These are phyloP conservation scores for Pterophyllum scalare DNA, from an alignment of 2,113 vertebrate genomes.

Conservation along the genomic window DNA sequence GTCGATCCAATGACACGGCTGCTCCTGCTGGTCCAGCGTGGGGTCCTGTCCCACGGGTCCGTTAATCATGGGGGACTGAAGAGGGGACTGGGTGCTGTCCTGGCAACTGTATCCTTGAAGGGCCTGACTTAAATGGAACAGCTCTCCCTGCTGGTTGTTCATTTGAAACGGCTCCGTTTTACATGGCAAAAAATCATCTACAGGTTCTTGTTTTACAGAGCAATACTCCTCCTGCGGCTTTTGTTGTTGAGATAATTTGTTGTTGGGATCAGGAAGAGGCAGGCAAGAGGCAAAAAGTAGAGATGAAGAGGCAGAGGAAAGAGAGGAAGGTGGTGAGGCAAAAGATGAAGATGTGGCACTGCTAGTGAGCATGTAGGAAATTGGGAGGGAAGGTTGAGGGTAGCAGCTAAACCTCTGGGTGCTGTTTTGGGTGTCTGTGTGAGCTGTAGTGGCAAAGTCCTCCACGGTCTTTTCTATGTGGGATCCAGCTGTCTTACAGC, in stretches of 20 bases:
- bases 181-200: constrained; percentile 83
- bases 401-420: constrained; percentile 75
- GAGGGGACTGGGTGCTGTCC: constrained; percentile 28
- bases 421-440: constrained; percentile 75
- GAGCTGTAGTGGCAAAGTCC: constrained; percentile 75
- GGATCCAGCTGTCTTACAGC: constrained; percentile 84
- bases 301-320: constrained; percentile 73
- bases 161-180: constrained; percentile 82
- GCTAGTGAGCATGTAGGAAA: constrained; percentile 47
- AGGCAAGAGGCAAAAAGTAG: constrained; percentile 58
- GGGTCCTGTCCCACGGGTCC: constrained; percentile 65
- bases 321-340: constrained; percentile 72
- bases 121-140: constrained; percentile 58
- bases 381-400: constrained; percentile 52
- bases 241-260: constrained; percentile 67
- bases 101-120: constrained; percentile 23
- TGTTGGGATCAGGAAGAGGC: constrained; percentile 31
- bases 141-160: constrained; percentile 74
- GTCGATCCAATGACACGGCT: constrained; percentile 92
- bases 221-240: constrained; percentile 68
- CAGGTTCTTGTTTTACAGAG: constrained; percentile 88
- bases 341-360: constrained; percentile 61
- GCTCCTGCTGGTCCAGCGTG: constrained; percentile 65
- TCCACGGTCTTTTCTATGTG: constrained; percentile 82
- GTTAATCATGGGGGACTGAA: constrained; percentile 62